Percentiles rank a stretch among this genome's conserved stretches.
Conservation (phyloP, 2,113 vertebrate species). For the Tetrax tetrax region DNA sequence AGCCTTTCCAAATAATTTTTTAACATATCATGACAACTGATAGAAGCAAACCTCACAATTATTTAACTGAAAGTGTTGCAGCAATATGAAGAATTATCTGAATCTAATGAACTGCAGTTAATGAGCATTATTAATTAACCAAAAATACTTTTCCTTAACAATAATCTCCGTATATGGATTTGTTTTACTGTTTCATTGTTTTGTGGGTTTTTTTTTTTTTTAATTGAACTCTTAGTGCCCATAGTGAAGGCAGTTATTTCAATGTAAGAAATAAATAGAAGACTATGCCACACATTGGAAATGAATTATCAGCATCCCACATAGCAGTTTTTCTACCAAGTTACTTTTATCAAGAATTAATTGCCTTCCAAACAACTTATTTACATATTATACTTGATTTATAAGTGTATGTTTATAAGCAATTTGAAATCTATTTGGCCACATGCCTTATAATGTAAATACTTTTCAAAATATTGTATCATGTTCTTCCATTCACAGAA, state of each 20-base stretch:
- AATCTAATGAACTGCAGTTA: neutral
- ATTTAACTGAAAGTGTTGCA: neutral
- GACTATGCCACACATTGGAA: neutral
- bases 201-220: neutral
- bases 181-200: neutral
- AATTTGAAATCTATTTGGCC: neutral
- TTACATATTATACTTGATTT: neutral
- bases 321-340: neutral
- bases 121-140: neutral
- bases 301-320: neutral
- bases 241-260: neutral
- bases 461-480: neutral
- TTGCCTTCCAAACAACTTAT: neutral
- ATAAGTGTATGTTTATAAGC: neutral
- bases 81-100: neutral
- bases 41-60: neutral
- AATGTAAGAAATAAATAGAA: neutral
- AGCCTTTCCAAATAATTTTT: neutral
- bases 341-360: neutral
- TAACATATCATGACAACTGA: neutral
- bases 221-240: no score
- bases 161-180: neutral
- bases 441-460: fast-evolving
- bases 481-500: neutral
- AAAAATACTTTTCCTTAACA: neutral